Conservation (phyloP, 2,888 invertebrate species). For the Synergus laeviventris region DNA sequence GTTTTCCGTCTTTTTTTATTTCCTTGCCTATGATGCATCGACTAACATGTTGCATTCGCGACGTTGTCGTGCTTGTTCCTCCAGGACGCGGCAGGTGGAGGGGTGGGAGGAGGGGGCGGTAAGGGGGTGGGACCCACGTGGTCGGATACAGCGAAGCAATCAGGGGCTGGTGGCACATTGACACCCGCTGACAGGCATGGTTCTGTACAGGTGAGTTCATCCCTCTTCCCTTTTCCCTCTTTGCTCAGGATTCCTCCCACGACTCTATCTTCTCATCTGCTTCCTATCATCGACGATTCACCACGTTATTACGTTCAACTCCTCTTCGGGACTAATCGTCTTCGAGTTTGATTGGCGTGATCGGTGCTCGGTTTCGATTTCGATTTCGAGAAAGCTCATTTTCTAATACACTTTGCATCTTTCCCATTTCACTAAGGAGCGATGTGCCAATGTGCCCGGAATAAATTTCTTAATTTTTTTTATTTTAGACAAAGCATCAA, state of each 20-base stretch:
- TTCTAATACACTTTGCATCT: constrained; percentile 5
- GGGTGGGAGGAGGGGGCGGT: constrained; percentile 77
- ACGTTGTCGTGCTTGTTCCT: constrained; percentile 73
- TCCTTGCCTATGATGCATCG: constrained; percentile 54
- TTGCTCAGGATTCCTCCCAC: constrained; percentile 18
- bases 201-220: constrained; percentile 90
- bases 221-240: constrained; percentile 47
- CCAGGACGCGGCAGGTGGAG: constrained; percentile 74
- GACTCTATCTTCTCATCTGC: constrained; percentile 40
- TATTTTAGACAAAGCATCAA: constrained; percentile 70
- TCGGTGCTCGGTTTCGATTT: neutral
- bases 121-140: constrained; percentile 88
- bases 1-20: constrained; percentile 11
- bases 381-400: neutral
- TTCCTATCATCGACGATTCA: constrained; percentile 2
- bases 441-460: constrained; percentile 55
- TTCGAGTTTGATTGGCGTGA: constrained; percentile 24
- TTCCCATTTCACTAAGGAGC: constrained; percentile 44
- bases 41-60: constrained; percentile 70
- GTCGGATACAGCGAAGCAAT: constrained; percentile 91
- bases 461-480: constrained; percentile 63
- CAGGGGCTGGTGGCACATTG: constrained; percentile 87
- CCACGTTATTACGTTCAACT: neutral
- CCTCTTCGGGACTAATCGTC: constrained; percentile 14
- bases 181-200: constrained; percentile 97